These are phyloP conservation scores for Odobenus rosmarus DNA, from an alignment of 2,113 vertebrate genomes.

Conservation along the genomic window DNA sequence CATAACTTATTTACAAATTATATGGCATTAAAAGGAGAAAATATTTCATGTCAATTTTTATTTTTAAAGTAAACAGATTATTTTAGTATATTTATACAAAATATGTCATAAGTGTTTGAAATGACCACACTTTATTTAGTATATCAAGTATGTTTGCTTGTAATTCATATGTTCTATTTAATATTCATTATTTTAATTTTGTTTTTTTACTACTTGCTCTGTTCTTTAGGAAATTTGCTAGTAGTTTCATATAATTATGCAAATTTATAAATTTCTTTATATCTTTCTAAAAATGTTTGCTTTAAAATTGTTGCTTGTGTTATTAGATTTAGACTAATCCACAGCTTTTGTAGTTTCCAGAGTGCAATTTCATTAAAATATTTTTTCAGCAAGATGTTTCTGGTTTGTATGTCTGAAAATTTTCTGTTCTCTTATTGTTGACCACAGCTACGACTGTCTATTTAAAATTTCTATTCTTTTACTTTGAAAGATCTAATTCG, in stretches of 20 bases:
- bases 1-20: background rate
- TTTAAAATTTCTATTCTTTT: background rate
- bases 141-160: background rate
- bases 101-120: background rate
- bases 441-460: background rate
- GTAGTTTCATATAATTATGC: background rate
- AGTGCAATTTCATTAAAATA: background rate
- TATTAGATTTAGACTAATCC: background rate
- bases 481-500: background rate
- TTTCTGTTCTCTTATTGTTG: background rate
- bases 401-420: background rate
- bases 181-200: background rate
- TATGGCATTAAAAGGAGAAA: background rate
- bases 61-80: background rate
- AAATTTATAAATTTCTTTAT: background rate
- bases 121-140: background rate
- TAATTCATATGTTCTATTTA: background rate
- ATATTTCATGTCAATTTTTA: background rate
- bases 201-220: background rate
- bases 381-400: background rate
- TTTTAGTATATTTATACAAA: background rate
- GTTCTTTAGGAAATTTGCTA: background rate
- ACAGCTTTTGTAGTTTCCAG: background rate
- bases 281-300: background rate
- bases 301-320: background rate